phyloP scores from a whole-genome alignment of 2,113 vertebrate species.

The Sinocyclocheilus anshuiensis region DNA sequence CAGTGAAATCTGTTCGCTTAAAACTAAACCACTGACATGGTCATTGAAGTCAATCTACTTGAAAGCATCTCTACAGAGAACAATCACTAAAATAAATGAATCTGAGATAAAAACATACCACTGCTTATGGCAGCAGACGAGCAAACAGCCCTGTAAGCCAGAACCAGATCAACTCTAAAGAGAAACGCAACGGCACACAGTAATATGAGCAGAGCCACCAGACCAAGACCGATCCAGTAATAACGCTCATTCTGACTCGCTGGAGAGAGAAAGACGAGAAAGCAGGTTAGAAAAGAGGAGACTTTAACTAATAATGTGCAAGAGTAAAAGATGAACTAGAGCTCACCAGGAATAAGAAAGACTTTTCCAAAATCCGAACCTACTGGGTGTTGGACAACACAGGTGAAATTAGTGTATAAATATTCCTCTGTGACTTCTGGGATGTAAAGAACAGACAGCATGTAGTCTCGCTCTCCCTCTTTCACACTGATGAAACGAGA shows the following conservation, averaged over 20 bases:
- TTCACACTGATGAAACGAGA: not conserved
- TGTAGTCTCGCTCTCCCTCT: not conserved
- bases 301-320: not conserved
- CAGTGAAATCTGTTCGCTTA: not conserved
- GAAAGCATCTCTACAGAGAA: not conserved
- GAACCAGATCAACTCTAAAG: constrained; percentile 64
- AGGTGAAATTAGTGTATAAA: constrained; percentile 19
- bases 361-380: not conserved
- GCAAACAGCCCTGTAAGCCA: constrained; percentile 65
- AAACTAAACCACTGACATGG: not conserved
- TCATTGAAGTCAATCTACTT: not conserved
- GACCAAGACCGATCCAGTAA: constrained; percentile 40
- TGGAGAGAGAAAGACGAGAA: constrained; percentile 44
- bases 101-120: constrained; percentile 45
- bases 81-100: not conserved
- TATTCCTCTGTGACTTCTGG: constrained; percentile 11
- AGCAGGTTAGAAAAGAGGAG: not conserved
- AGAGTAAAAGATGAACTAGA: not conserved
- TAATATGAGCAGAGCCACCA: constrained; percentile 41
- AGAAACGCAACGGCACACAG: constrained; percentile 17
- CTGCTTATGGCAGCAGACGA: constrained; percentile 34
- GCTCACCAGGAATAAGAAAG: constrained; percentile 18
- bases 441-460: not conserved
- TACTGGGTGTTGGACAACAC: not conserved
- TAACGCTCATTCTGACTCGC: constrained; percentile 56